Evolutionary conservation across 2,888 invertebrate genomes (phyloP), one percentile per base, ranked within the genome.

Genomic region (Gymnoscelis rufifasciata): DNA sequence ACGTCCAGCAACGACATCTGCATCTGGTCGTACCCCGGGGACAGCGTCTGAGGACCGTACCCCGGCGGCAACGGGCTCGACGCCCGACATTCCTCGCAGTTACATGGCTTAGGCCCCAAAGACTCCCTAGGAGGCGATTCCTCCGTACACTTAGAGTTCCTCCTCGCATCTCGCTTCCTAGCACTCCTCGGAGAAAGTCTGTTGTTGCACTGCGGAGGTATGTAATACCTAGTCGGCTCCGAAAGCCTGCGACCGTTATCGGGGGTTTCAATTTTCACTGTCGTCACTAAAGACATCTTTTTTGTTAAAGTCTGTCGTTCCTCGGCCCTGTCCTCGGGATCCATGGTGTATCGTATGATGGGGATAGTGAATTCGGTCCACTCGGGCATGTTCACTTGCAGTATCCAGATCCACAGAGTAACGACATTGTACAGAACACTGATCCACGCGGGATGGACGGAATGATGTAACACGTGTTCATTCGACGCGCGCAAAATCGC

Each of bases 11-110:
- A 77, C 14, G 93, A 93, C 63, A 91, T 92, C 62, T 93, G 92
- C 87, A 95, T 95, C 74, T 94, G 94, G 55, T 93, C 93, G 66
- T 96, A 96, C 74, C 95, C 91, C 33, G 91, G 90, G 13, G 89
- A 89, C 26, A 90, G 59, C 2, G 80, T 80, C 44, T 83, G 78
- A 0, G 80, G 82, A 0, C 84, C 84, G 47, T 87, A 88, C 0
- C 87, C 87, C 0, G 86, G 83, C 0, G 86, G 84, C 39, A 84
- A 58, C 0, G 90, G 90, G 54, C 90, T 90, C 1, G 91, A 83
- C 0, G 91, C 81, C 30, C 89, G 74, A 46, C 88, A 88, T 39
- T 86, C 81, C 56, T 83, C 86, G 65, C 88, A 88, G 56, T 83
- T 83, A 63, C 87, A 82, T 42, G 86, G 88, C 56, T 83, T 81